Conservation (phyloP, 2,888 invertebrate species). For the Aspidiotus rigidus region DNA sequence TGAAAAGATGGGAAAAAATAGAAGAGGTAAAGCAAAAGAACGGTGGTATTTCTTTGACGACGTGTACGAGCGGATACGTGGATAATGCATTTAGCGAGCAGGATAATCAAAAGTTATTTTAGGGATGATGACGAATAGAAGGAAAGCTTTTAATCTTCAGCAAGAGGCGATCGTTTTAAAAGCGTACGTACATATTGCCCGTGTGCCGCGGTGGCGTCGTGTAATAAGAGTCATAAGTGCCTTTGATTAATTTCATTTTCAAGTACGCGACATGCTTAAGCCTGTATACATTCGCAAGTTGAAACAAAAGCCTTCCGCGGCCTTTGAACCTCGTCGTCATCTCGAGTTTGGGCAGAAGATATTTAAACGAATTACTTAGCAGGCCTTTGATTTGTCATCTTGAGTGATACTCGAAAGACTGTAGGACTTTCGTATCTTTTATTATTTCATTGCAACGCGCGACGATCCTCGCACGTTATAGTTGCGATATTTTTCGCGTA, state of each 20-base stretch:
- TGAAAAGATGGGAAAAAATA: too few species aligned
- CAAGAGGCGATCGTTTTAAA: slow-evolving; percentile 32
- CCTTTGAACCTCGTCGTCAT: slow-evolving; percentile 27
- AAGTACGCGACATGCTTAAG: slow-evolving; percentile 33
- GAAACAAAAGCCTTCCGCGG: slow-evolving; percentile 30
- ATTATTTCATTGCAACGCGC: too few species aligned
- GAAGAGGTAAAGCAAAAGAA: too few species aligned
- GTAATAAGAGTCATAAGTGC: slow-evolving; percentile 32
- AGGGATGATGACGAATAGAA: slow-evolving; percentile 27
- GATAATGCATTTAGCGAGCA: slow-evolving; percentile 28
- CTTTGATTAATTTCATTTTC: slow-evolving; percentile 33
- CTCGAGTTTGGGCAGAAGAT: slow-evolving; percentile 28
- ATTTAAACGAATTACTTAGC: slow-evolving; percentile 30
- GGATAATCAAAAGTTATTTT: slow-evolving; percentile 33
- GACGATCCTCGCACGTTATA: too few species aligned
- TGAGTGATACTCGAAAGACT: slow-evolving; percentile 29
- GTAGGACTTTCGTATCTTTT: slow-evolving; percentile 27
- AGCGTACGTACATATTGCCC: slow-evolving; percentile 12
- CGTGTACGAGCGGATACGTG: slow-evolving; percentile 4
- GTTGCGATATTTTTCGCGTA: too few species aligned
- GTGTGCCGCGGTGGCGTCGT: slow-evolving; percentile 7
- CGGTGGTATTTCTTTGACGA: neutral
- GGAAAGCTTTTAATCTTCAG: slow-evolving; percentile 30
- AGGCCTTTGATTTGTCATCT: slow-evolving; percentile 30
- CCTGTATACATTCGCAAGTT: neutral